A percentile compares a stretch with the other conserved stretches of the same genome.
Evolutionary conservation across 1,140 invertebrate species (phyloP).

Genomic region (Zeugodacus cucurbitae): DNA sequence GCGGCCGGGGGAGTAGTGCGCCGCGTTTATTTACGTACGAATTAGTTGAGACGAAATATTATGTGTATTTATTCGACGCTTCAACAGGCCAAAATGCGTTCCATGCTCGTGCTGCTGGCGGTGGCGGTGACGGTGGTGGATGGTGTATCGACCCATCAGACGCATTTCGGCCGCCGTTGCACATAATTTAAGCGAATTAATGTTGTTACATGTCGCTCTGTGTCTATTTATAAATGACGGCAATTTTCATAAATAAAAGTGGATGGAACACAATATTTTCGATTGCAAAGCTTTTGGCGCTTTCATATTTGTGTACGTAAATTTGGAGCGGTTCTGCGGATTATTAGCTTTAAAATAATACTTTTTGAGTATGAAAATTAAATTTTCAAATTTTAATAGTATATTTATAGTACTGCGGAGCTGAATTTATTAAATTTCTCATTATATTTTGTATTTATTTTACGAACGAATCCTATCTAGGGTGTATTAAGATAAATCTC

Average conservation of each 20-base stretch:
- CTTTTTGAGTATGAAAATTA: no score
- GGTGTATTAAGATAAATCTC: no score
- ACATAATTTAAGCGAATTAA: constrained; percentile 34
- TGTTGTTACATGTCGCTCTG: not conserved
- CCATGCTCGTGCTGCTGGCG: not conserved
- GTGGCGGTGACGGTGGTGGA: not conserved
- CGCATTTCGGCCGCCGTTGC: constrained; percentile 1
- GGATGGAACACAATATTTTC: not conserved
- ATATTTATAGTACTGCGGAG: no score
- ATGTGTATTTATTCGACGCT: not conserved
- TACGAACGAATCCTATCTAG: no score
- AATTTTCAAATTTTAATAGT: no score
- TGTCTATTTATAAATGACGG: not conserved
- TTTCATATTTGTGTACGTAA: not conserved
- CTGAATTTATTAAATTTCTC: no score
- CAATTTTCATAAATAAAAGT: not conserved
- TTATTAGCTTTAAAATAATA: not conserved
- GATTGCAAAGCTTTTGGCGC: not conserved
- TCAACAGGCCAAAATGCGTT: not conserved
- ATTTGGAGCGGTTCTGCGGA: not conserved
- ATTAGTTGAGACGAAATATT: constrained; percentile 1
- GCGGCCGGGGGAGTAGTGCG: not conserved
- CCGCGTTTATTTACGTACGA: not conserved
- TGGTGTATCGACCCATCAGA: not conserved
- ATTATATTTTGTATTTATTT: no score